Base-by-base conservation (phyloP, 2,888 invertebrate genomes). In the Xylota sylvarum region DNA sequence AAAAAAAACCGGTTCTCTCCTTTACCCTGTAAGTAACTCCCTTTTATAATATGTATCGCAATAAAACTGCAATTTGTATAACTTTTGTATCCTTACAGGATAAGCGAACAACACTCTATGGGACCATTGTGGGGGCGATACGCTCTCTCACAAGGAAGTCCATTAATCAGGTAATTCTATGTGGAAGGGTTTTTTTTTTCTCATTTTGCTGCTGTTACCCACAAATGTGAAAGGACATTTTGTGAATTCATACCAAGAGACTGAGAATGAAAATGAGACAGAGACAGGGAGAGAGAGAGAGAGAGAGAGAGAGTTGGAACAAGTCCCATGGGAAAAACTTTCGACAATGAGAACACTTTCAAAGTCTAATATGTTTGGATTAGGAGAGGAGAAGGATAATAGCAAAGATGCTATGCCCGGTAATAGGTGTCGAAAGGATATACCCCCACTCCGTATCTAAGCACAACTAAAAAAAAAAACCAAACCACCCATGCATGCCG, bases 61-160 rank as follows among this genome's bases (percentile, higher is more conserved):
- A 77, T 77, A 69, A 77, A 77, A 77, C 32, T 77, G 67, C 77
- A 69, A 77, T 77, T 77, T 77, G 77, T 77, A 60, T 60, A 60
- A 77, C 77, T 77, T 69, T 30, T 77, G 40, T 77, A 40, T 48
- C 46, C 58, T 9, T 48, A n/a, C 6, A 50, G 58, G 73, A 46
- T 46, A 56, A 19, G 14, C 17, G 27, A 27, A 12, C 5, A n/a
- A 73, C 40, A 2, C 48, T 50, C 58, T 46, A 37, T 30, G 72
- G 27, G 48, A 46, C 48, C 58, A 52, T 58, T 50, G 50, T 60
- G 48, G 40, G 48, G 40, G 58, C 23, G 9, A 56, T 50, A 48
- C 30, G 30, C 30, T 58, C 30, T 17, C 30, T 58, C 40, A 50
- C 56, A 40, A 58, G 77, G 50, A 58, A 67, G 50, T 58, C 77